Evolutionary conservation across 2,888 invertebrate species (phyloP), one percentile per base, ranked within the genome.

Genomic region (Blastobasis lacticolella): DNA sequence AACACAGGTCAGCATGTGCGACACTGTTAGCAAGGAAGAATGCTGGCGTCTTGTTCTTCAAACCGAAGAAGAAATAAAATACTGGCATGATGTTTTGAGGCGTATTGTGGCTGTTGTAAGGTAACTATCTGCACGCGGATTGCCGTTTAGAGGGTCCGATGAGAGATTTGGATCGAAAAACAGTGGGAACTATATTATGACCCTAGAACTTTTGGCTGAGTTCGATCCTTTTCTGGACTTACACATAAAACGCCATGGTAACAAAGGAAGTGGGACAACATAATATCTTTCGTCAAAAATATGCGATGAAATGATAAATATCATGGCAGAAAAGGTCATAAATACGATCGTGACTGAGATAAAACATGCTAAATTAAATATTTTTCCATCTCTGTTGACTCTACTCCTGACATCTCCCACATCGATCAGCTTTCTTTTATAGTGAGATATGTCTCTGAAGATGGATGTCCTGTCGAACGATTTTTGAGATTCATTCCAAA

Each of bases 231-330:
- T 69, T 52, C 54, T 67, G 57, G 57, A 54, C 38, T 51, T 45
- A 47, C 69, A 68, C 52, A 62, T 68, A 50, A 56, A 54, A 57
- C 52, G 50, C 52, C 60, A 51, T 59, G 66, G 57, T 8, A 64
- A 65, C 58, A 56, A 58, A 57, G 64, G 70, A 57, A 56, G 57
- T n/a, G 67, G 64, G 49, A 58, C 51, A 54, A 63, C 61, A 42
- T 60, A 50, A 52, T 68, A 70, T 54, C 57, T 69, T 52, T 66
- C n/a, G n/a, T n/a, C n/a, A n/a, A n/a, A n/a, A n/a, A n/a, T n/a
- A n/a, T n/a, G n/a, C n/a, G n/a, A n/a, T n/a, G n/a, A n/a, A n/a
- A n/a, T n/a, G n/a, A n/a, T n/a, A n/a, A n/a, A n/a, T n/a, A n/a
- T n/a, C n/a, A n/a, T n/a, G n/a, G n/a, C n/a, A n/a, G n/a, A n/a